phyloP scores from a whole-genome alignment of 2,113 vertebrate species.

The Accipiter cooperii region DNA sequence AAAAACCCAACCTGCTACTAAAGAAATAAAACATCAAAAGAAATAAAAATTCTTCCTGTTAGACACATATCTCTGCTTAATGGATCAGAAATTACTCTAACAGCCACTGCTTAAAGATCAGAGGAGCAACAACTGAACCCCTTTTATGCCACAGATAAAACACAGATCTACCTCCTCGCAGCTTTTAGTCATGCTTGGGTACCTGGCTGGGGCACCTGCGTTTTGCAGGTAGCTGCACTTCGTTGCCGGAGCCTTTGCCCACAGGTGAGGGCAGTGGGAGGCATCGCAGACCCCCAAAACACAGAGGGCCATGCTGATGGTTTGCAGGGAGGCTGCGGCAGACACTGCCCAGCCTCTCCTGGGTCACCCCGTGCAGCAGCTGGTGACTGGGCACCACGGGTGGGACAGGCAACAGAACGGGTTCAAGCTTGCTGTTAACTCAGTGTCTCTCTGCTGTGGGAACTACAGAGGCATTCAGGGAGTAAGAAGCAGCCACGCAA shows the following conservation, averaged over 20 bases:
- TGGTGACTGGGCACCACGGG: accelerated
- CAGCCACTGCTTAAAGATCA: neutral
- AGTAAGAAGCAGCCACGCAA: no score
- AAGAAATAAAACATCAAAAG: conserved; percentile 30
- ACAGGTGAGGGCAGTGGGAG: neutral
- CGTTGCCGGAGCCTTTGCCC: neutral
- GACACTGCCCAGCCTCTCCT: neutral
- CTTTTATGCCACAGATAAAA: neutral
- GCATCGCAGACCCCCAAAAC: neutral
- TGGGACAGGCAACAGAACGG: neutral
- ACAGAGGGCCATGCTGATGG: neutral
- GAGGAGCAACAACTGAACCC: neutral
- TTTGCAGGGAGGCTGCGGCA: neutral
- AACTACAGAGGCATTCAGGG: neutral
- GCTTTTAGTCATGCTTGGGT: neutral
- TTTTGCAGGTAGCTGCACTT: neutral
- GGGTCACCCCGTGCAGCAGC: neutral
- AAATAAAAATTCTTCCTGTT: neutral
- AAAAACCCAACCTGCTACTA: neutral
- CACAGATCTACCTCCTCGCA: neutral
- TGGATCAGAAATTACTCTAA: neutral
- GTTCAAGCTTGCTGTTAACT: neutral
- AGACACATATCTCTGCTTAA: neutral
- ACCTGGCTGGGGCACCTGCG: neutral
- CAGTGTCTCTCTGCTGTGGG: neutral